These are phyloP conservation scores for Pteropus alecto DNA, from an alignment of 2,113 vertebrate species.

Conservation along the genomic window DNA sequence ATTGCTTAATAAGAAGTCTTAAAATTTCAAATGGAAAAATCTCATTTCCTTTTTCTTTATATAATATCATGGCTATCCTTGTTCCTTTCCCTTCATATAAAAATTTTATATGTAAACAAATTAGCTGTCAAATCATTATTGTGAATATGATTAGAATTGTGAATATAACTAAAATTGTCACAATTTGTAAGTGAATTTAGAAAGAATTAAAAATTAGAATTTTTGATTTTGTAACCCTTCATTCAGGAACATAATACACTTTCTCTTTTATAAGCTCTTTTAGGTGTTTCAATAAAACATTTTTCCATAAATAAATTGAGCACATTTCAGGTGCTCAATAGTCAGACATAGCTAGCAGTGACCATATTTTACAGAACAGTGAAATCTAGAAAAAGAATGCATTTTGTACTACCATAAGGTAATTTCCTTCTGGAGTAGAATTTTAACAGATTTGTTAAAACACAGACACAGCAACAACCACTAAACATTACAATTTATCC, in stretches of 20 bases:
- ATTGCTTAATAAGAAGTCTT: background rate
- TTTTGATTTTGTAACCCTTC: background rate
- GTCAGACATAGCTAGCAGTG: background rate
- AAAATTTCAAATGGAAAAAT: background rate
- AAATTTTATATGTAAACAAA: background rate
- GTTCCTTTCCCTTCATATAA: background rate
- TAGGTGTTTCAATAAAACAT: background rate
- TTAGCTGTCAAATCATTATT: background rate
- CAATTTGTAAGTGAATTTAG: background rate
- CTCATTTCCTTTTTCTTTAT: background rate
- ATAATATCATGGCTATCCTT: background rate
- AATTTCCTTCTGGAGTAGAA: background rate
- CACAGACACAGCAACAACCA: background rate
- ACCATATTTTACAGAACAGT: background rate
- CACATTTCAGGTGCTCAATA: background rate
- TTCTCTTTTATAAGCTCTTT: background rate
- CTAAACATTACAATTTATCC: background rate
- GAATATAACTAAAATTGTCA: background rate
- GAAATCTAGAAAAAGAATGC: background rate
- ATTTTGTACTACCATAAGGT: background rate
- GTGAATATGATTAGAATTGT: background rate
- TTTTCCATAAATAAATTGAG: background rate
- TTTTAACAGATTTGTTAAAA: background rate
- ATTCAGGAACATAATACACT: background rate
- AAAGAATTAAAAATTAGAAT: background rate